Evolutionary conservation across 2,797 vertebrate species (phyloP).

Genomic region (Pseudochaenichthys georgianus): DNA sequence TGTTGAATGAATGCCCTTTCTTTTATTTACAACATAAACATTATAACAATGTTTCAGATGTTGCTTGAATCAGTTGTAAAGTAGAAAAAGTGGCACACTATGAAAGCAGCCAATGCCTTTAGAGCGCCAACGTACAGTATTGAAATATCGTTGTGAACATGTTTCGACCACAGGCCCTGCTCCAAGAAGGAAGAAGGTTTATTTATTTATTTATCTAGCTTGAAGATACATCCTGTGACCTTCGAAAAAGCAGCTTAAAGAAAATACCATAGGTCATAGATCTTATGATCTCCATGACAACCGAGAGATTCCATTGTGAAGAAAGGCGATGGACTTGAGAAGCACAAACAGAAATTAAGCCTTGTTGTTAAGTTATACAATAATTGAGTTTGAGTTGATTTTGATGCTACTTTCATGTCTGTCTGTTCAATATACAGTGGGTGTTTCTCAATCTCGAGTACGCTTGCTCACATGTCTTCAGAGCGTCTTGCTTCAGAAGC

Average conservation of each 20-base stretch:
- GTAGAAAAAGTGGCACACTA: neutral
- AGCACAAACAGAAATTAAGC: neutral
- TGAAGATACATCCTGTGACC: neutral
- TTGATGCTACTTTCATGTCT: no score
- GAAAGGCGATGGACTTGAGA: neutral
- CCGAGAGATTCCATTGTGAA: neutral
- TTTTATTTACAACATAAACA: neutral
- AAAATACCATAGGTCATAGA: neutral
- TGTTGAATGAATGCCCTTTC: neutral
- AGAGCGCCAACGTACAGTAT: neutral
- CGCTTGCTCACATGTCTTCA: no score
- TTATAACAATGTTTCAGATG: neutral
- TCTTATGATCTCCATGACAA: neutral
- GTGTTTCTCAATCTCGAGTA: no score
- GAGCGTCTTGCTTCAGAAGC: no score
- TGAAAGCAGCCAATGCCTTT: neutral
- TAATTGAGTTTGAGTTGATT: no score
- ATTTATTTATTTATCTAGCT: conserved; percentile 1
- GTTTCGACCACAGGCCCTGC: neutral
- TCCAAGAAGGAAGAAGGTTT: neutral
- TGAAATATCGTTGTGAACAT: neutral
- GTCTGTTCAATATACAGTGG: no score
- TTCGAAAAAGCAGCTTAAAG: neutral
- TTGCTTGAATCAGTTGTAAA: neutral
- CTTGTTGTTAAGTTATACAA: no score